Evolutionary conservation across 2,888 invertebrate genomes (phyloP), one percentile per base, ranked within the genome.

Genomic region (Acrobasis consociella): DNA sequence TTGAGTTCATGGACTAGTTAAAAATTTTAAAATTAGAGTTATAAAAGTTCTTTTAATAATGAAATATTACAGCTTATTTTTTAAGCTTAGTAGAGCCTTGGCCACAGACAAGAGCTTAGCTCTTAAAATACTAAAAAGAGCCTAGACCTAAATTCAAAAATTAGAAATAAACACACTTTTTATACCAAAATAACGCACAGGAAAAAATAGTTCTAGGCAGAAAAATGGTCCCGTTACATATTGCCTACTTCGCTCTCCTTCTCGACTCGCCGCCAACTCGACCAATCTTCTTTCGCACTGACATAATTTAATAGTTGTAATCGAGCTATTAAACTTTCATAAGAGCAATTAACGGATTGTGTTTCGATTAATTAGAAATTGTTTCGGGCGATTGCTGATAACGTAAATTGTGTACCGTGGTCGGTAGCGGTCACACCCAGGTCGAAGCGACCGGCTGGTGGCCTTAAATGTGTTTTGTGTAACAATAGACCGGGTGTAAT

Each of bases 341-440:
- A 87, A 86, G 73, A 82, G 72, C 81, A 80, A 86, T 86, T 86
- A 85, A 87, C 85, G 77, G 76, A 79, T 81, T 82, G 80, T 82
- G 82, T 80, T 77, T 72, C 70, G 83, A 87, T 83, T 89, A 89
- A 89, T 89, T 88, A 88, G 84, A 87, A 87, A 87, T 85, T 77
- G 81, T 81, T 81, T 79, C 69, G 67, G 60, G 81, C 85, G 81
- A 74, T 74, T 69, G 62, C 70, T 72, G 89, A 89, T 89, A 86
- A 86, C 60, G 49, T 60, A 74, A 77, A 82, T 82, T 79, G 82
- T 85, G 83, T 83, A 84, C 83, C 81, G 82, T 42, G 64, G 60
- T 66, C 67, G 70, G 79, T 78, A 75, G 82, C 82, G 78, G 72
- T 72, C 82, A 81, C 87, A 82, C 85, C 87, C 83, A 83, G 82